Evolutionary conservation across 1,140 invertebrate genomes (phyloP), one percentile per base, ranked within the genome.

Genomic region (Cydia strobilella): DNA sequence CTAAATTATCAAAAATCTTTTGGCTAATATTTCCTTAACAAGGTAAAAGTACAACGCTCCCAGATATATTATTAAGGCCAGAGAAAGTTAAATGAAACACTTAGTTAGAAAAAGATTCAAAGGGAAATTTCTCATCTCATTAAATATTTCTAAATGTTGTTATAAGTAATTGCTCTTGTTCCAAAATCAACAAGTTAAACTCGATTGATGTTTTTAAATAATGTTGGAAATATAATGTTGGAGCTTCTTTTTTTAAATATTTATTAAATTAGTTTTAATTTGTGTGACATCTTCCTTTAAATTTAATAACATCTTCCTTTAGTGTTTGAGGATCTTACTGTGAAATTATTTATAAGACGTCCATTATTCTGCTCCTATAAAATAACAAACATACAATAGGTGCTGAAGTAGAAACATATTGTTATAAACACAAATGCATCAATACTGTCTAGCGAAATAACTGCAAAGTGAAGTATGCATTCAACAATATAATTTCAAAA

Each of bases 101-200:
- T 51, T 51, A 20, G 3, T 54, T 54, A 6, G 51, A 20, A 54
- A 15, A 54, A 54, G 6, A 54, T 54, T 7, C 15, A 54, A 54
- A 54, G n/a, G 51, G 15, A 54, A 18, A 54, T n/a, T 18, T 54
- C n/a, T 54, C n/a, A 54, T 54, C 18, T 54, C n/a, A 54, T 54
- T 54, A 54, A 54, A 54, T 54, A n/a, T 54, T 54, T 18, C 1
- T n/a, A 54, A 54, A 54, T 54, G 3, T 54, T 54, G 51, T 54
- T 54, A 1, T 54, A n/a, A 54, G 15, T 54, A n/a, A 54, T 54
- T 18, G n/a, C n/a, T 54, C 15, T 54, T 54, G 51, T 54, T 54
- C 2, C n/a, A 54, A 54, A 51, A 51, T 51, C 48, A 51, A 51
- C 45, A 51, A 15, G 12, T n/a, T n/a, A 45, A 45, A 15, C 15